Conservation (phyloP, 1,140 invertebrate genomes). For the Eumaeus atala region DNA sequence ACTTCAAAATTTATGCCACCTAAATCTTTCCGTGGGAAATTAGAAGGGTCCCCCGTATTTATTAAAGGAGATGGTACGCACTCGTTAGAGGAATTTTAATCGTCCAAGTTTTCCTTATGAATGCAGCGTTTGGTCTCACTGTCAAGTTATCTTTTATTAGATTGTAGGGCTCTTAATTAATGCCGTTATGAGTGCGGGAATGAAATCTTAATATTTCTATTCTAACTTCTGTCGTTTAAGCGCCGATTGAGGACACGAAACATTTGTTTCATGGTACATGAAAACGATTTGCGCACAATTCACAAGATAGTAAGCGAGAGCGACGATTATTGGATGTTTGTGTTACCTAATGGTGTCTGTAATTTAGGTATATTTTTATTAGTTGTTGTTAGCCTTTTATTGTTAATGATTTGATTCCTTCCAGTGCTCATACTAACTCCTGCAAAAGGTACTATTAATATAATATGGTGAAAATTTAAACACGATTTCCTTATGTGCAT, state of each 20-base stretch:
- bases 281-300: no score
- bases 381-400: no score
- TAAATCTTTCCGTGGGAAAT: conserved; percentile 71
- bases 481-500: no score
- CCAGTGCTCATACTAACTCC: no score
- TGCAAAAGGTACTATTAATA: no score
- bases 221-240: conserved; percentile 28
- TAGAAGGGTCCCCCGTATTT: conserved; percentile 67
- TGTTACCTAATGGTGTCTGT: no score
- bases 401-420: no score
- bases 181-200: conserved; percentile 54
- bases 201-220: conserved; percentile 49
- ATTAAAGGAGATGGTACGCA: conserved; percentile 66
- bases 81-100: conserved; percentile 73
- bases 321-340: no score
- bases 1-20: conserved; percentile 63
- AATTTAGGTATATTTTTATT: no score
- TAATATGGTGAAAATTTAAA: no score
- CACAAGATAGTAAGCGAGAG: no score
- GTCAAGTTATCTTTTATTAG: conserved; percentile 69
- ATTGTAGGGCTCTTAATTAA: conserved; percentile 64
- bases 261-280: conserved; percentile 2
- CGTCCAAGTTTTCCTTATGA: conserved; percentile 67
- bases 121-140: conserved; percentile 55
- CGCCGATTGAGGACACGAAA: conserved; percentile 13